phyloP scores from a whole-genome alignment of 2,888 invertebrate genomes.

The Parascotia fuliginaria region DNA sequence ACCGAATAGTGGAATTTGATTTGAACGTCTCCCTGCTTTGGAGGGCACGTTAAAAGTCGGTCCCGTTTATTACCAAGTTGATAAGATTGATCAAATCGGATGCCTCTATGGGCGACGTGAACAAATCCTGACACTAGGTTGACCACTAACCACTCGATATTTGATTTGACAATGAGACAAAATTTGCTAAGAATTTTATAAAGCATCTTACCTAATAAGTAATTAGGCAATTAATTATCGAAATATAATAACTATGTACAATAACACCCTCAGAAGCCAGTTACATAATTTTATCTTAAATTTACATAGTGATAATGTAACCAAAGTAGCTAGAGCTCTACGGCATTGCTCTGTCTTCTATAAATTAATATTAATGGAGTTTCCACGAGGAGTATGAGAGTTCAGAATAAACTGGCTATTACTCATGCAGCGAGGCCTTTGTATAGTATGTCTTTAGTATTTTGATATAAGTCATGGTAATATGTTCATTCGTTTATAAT shows the following conservation, averaged over 20 bases:
- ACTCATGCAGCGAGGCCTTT: slow-evolving; percentile 24
- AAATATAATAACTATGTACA: background rate
- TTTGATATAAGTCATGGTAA: slow-evolving; percentile 8
- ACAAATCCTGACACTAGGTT: too few relatives aligned
- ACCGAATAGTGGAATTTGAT: too few relatives aligned
- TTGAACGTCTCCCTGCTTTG: too few relatives aligned
- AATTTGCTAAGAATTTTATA: too few relatives aligned
- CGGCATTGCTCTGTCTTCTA: background rate
- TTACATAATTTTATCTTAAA: slow-evolving; percentile 32
- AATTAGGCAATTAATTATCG: too few relatives aligned
- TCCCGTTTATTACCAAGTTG: too few relatives aligned
- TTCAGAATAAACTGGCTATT: slow-evolving; percentile 21
- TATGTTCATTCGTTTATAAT: background rate
- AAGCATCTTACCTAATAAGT: too few relatives aligned
- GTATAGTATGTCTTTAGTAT: slow-evolving; percentile 11
- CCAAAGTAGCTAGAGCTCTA: slow-evolving; percentile 1
- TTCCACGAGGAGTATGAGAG: slow-evolving; percentile 7
- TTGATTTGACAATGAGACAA: too few relatives aligned
- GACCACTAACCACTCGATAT: too few relatives aligned
- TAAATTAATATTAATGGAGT: slow-evolving; percentile 14
- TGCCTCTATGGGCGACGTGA: too few relatives aligned
- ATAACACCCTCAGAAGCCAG: slow-evolving; percentile 5
- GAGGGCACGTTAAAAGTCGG: too few relatives aligned
- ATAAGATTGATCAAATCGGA: too few relatives aligned
- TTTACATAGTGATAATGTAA: slow-evolving; percentile 28